Evolutionary conservation across 2,113 vertebrate species (phyloP).

Genomic region (Aspidoscelis tigris): DNA sequence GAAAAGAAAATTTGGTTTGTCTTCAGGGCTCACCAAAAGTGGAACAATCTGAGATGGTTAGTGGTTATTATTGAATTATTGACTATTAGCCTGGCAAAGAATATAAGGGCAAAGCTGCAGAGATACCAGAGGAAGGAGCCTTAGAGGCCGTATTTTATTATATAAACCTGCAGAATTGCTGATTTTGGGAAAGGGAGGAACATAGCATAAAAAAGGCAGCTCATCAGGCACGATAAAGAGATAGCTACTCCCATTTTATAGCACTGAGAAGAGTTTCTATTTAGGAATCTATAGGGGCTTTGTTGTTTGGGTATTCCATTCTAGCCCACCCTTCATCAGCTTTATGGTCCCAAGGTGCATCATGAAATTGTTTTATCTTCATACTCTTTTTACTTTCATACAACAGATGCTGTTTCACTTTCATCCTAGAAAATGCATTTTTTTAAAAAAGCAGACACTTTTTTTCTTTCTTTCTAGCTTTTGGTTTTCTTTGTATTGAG

Average conservation of each 20-base stretch:
- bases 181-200: neutral
- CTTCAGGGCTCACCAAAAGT: neutral
- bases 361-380: no score
- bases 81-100: conserved; percentile 34
- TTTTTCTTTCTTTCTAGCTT: neutral
- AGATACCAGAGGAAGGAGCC: conserved; percentile 4
- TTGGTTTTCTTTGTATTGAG: neutral
- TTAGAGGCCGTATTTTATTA: conserved; percentile 3
- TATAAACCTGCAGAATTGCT: conserved; percentile 20
- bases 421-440: neutral
- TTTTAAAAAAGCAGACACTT: neutral
- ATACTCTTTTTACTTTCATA: no score
- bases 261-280: conserved; percentile 10
- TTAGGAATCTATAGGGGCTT: no score
- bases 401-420: neutral
- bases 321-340: no score
- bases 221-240: conserved; percentile 12
- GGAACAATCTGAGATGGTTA: neutral
- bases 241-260: neutral
- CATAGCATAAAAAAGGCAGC: neutral
- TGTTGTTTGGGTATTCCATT: no score
- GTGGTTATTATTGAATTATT: neutral
- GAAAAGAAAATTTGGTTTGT: neutral
- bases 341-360: no score
- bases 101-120: conserved; percentile 36